Evolutionary conservation across 2,797 vertebrate species (phyloP), one percentile per base, ranked within the genome.

Genomic region (Ispidina lecontei): DNA sequence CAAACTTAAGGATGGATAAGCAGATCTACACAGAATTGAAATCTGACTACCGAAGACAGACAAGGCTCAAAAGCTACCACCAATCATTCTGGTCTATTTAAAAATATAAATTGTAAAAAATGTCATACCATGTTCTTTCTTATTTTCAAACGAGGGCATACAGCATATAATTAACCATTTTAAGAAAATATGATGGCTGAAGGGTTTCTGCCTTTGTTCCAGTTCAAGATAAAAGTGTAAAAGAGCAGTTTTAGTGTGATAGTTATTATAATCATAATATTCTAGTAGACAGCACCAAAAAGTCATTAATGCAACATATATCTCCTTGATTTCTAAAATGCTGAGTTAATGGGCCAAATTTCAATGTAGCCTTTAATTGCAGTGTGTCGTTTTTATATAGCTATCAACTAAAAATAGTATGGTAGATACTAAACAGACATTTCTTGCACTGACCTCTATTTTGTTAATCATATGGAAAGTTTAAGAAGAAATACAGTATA

Each of bases 271-370:
- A 96, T 91, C 91, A 90, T 72, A 97, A 92, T 94, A 97, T 65
- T 91, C 71, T 83, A 94, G 51, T 73, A 93, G 91, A 77, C 89
- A 91, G 84, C 96, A 89, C 92, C 96, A 97, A 96, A 93, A 96
- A 95, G 95, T 96, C 96, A 97, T 97, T 97, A 97, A 96, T 95
- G 94, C 93, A 92, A 90, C 91, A 84, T 85, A 94, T 88, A 78
- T 90, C 83, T 84, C 91, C 96, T 60, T 7, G 52, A 91, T 94
- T 94, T 77, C 89, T 95, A 74, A 93, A 97, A 94, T 84, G 88
- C 83, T 33, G 71, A 93, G 68, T 92, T 97, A 97, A 96, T 94
- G 91, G 92, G 87, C 79, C 87, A 96, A 95, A 96, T 95, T 95
- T 93, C 96, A 94, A 56, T 84, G 76, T 77, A 70, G 25, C 37